Percentiles rank a stretch among this genome's conserved stretches.
phyloP scores from a whole-genome alignment of 1,140 invertebrate genomes.

The Aradophagus sp. region DNA sequence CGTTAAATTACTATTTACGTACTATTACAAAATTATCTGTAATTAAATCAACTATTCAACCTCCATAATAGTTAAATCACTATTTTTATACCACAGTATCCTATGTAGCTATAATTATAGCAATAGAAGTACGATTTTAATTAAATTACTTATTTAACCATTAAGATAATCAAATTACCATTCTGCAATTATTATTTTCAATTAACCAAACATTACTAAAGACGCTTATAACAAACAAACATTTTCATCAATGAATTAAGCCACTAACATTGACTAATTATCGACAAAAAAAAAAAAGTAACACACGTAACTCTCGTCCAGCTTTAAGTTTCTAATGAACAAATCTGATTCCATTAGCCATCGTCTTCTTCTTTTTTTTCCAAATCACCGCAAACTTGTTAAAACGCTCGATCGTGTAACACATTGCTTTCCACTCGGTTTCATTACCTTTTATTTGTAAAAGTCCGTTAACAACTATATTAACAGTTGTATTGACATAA shows the following conservation, averaged over 20 bases:
- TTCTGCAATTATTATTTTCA: conserved; percentile 1
- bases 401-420: conserved; percentile 32
- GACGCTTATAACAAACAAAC: not conserved
- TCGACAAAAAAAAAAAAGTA: conserved; percentile 20
- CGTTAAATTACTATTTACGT: too few species aligned
- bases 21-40: too few species aligned
- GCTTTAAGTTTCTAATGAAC: conserved; percentile 33
- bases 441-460: conserved; percentile 54
- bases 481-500: conserved; percentile 44
- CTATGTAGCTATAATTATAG: too few species aligned
- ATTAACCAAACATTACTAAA: conserved; percentile 5
- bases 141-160: too few species aligned
- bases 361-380: conserved; percentile 31
- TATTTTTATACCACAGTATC: too few species aligned
- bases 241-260: conserved; percentile 8
- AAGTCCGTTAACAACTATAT: conserved; percentile 52
- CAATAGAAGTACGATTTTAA: too few species aligned
- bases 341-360: conserved; percentile 31
- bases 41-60: too few species aligned
- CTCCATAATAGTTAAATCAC: too few species aligned
- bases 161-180: too few species aligned
- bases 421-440: conserved; percentile 41
- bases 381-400: conserved; percentile 47
- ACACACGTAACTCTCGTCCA: conserved; percentile 8
- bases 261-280: conserved; percentile 5